These are phyloP conservation scores for Trididemnum nubilum DNA, from an alignment of 23 tunicate species.

Conservation along the genomic window DNA sequence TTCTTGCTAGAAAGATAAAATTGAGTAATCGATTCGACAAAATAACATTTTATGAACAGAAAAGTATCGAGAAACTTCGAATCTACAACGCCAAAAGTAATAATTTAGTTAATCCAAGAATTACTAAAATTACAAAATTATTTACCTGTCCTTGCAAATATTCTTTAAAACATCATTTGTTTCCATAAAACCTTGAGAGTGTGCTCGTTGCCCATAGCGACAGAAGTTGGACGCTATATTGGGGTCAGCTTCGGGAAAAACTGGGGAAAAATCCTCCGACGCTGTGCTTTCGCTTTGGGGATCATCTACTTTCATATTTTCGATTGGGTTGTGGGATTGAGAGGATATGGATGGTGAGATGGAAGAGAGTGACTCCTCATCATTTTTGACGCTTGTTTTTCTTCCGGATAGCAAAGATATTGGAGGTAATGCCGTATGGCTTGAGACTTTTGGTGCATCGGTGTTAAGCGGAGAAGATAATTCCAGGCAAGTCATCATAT, in stretches of 20 bases:
- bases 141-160: background rate
- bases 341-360: background rate
- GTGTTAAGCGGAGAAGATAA: background rate
- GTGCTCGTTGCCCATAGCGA: constrained; percentile 47
- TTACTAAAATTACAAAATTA: too few species aligned
- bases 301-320: background rate
- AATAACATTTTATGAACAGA: too few species aligned
- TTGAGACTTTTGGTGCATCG: background rate
- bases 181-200: background rate
- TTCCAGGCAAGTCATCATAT: background rate
- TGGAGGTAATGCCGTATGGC: constrained; percentile 33
- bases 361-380: background rate
- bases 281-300: background rate
- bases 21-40: too few species aligned
- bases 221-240: constrained; percentile 10
- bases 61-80: too few species aligned
- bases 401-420: constrained; percentile 42
- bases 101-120: too few species aligned
- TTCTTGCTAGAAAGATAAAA: too few species aligned
- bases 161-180: background rate
- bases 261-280: background rate
- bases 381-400: background rate
- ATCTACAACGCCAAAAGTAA: too few species aligned
- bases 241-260: background rate
- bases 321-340: background rate